phyloP scores from a whole-genome alignment of 2,113 vertebrate species.

The Alectura lathami region DNA sequence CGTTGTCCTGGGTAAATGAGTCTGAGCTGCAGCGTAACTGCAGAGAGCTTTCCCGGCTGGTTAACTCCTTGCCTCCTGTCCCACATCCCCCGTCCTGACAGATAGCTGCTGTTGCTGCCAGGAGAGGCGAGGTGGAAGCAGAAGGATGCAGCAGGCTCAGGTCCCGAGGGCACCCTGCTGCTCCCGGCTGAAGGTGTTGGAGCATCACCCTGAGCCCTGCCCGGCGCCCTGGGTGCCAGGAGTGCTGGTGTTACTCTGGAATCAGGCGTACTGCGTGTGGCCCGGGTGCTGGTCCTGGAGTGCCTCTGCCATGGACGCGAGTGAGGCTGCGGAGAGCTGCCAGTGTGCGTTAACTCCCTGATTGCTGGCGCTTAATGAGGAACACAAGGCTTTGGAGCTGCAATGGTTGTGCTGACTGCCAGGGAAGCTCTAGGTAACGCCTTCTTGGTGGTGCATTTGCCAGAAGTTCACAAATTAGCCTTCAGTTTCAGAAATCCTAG shows the following conservation, averaged over 20 bases:
- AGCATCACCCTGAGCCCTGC: not conserved
- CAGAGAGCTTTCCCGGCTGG: not conserved
- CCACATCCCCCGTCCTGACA: rapidly evolving
- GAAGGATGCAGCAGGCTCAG: not conserved
- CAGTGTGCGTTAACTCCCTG: not conserved
- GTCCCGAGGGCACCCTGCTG: not conserved
- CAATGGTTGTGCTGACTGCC: too few species aligned
- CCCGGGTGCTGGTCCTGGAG: not conserved
- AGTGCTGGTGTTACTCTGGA: not conserved
- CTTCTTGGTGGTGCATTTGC: not conserved
- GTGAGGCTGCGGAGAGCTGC: not conserved
- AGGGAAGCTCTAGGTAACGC: not conserved
- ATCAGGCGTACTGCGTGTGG: not conserved
- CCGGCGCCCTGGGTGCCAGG: not conserved
- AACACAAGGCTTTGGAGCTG: not conserved
- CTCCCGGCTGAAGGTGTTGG: not conserved
- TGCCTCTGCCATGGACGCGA: not conserved
- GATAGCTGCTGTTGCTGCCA: not conserved
- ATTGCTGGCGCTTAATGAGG: not conserved
- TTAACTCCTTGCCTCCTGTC: not conserved
- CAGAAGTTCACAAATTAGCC: not conserved
- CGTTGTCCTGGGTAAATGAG: rapidly evolving
- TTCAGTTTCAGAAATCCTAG: not conserved
- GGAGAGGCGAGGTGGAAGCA: not conserved
- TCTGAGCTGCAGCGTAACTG: not conserved